Base-by-base conservation (phyloP, 2,888 invertebrate genomes). In the Drosophila algonquin region DNA sequence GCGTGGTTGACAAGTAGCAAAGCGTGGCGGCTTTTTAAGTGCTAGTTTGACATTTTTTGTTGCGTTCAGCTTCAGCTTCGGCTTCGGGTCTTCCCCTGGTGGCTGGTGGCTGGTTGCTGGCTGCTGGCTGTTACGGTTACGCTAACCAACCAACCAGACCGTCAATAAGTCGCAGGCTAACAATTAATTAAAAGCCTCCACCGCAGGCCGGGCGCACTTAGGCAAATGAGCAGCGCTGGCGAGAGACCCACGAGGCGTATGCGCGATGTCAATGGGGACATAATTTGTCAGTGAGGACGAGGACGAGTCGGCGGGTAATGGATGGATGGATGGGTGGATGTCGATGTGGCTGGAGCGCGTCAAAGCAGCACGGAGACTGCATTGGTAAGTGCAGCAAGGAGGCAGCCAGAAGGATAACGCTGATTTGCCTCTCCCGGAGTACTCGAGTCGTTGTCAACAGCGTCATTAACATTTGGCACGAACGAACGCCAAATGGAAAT, bases 391-490 rank as follows among this genome's bases (percentile, higher is more conserved):
- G 71, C 69, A 71, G 44, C 18, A 40, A 21, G 40, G 46, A 54
- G 45, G 18, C 65, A 55, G 52, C 45, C 58, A 76, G 75, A 80
- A 83, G 81, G 83, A 86, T 80, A 79, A 74, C 83, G 65, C 59
- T 73, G 83, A 84, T 80, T 70, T 76, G 69, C 71, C 73, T 27
- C 64, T 12, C 51, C 30, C 53, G 51, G 48, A 57, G 73, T 60
- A 57, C 76, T 75, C 73, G 77, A 80, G 84, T 80, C 54, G 77
- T 75, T 81, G 87, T 88, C 89, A 88, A 89, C 89, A 82, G 77
- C 89, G 82, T 88, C 89, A 88, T 89, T 89, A 89, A 86, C 81
- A 75, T 65, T 65, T 80, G 75, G 79, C 85, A 86, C 81, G 85
- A 67, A 40, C 40, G 40, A 65, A 81, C 76, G 79, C 75, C 82